Evolutionary conservation across 2,113 vertebrate genomes (phyloP).

Genomic region (Mobula birostris): DNA sequence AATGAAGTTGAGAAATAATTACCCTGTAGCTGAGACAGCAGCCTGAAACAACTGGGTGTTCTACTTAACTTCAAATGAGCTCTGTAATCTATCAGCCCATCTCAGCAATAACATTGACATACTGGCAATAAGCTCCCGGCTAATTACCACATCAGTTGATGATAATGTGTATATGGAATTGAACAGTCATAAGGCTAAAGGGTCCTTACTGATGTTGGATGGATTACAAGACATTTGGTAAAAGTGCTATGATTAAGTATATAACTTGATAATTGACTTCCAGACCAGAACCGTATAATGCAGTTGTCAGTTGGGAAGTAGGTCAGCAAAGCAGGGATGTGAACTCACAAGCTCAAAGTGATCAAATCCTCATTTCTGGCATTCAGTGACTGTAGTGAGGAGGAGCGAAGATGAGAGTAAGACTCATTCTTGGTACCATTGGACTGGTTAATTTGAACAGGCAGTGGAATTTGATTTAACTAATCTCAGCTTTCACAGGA

Average conservation of each 20-base stretch:
- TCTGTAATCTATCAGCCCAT: not conserved
- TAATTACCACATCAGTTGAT: not conserved
- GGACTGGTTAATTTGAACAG: not conserved
- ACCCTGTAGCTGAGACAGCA: not conserved
- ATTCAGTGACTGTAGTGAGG: not conserved
- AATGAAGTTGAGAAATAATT: not conserved
- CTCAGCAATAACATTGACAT: not conserved
- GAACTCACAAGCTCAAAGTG: too few relatives aligned
- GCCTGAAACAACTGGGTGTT: constrained; percentile 25
- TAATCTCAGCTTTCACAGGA: not conserved
- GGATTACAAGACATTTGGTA: not conserved
- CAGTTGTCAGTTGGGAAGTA: not conserved
- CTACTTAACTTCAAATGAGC: not conserved
- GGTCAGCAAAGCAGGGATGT: not conserved
- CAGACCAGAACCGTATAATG: not conserved
- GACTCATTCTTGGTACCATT: too few relatives aligned
- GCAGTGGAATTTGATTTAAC: not conserved
- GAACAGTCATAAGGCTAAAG: not conserved
- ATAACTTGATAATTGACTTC: not conserved
- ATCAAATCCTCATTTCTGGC: not conserved
- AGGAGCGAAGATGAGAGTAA: not conserved
- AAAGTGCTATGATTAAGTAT: not conserved
- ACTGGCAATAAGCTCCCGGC: not conserved
- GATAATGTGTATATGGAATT: not conserved
- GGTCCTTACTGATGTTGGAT: not conserved